phyloP scores from a whole-genome alignment of 2,113 vertebrate genomes.

The Sialia sialis region DNA sequence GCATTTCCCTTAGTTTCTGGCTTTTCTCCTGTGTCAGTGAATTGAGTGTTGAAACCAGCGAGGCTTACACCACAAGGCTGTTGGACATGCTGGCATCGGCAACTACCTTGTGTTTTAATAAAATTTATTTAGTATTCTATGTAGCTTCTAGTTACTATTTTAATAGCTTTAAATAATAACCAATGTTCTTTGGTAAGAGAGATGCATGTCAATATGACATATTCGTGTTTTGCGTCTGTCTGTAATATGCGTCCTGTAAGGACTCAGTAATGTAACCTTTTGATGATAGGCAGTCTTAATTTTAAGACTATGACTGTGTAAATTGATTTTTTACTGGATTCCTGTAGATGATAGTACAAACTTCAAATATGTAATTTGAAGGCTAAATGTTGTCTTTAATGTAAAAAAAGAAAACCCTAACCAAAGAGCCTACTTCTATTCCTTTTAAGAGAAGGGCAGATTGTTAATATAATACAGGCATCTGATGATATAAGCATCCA shows the following conservation, averaged over 20 bases:
- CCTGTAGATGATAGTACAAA: not conserved
- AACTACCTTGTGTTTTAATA: constrained; percentile 23
- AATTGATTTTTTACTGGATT: not conserved
- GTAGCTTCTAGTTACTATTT: not conserved
- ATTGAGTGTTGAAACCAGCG: constrained; percentile 56
- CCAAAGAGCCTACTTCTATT: not conserved
- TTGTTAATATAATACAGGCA: not conserved
- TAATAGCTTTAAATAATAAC: constrained; percentile 1
- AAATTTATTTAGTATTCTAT: constrained; percentile 1
- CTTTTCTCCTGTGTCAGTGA: constrained; percentile 70
- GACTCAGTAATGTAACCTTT: constrained; percentile 1
- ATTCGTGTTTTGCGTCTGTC: not conserved
- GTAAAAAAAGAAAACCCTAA: not conserved
- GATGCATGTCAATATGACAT: not conserved
- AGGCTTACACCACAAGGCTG: constrained; percentile 24
- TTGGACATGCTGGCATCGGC: constrained; percentile 50
- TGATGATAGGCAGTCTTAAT: not conserved
- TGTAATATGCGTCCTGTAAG: not conserved
- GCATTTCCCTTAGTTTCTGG: constrained; percentile 61
- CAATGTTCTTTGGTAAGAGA: not conserved
- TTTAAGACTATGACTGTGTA: not conserved
- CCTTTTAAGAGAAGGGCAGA: not conserved
- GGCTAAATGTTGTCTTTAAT: not conserved
- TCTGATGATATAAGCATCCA: not conserved
- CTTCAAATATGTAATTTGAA: not conserved